Evolutionary conservation across 2,888 invertebrate species (phyloP), one percentile per base, ranked within the genome.

Genomic region (Eremobia ochroleuca): DNA sequence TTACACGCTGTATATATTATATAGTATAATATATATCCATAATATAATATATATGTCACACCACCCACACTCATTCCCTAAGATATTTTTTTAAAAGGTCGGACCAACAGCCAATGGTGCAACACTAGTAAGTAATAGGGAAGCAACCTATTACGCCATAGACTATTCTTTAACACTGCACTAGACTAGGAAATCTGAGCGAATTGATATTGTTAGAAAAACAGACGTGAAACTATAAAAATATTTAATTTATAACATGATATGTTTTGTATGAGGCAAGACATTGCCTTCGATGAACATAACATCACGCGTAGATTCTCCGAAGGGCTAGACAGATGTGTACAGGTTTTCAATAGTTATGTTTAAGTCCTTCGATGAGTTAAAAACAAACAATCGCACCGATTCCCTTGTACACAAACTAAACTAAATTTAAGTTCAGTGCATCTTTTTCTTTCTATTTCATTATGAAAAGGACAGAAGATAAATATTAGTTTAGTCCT

Each of bases 121-220:
- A 28, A 82, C 62, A 71, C 49, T 28, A 64, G 62, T 75, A 28
- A 61, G 52, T 79, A 82, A 82, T 79, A 76, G 34, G 82, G 77
- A 79, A 82, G 77, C 43, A 55, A 68, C 77, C 79, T 25, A 76
- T 79, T 82, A 82, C 49, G 28, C 43, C 31, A 46, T 59, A 43
- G 58, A 68, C 21, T 43, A 76, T 62, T 68, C 58, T 64, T 76
- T 82, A 82, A 68, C 77, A 59, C 49, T 64, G 58, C 43, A 64
- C 34, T 40, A 28, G 40, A 67, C 25, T n/a, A 43, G 65, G 21
- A 74, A 74, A 66, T 46, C 34, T 13, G 4, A 55, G 8, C 11
- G 5, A 62, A 55, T 25, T 46, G 34, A 52, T 80, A 18, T 52
- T 61, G 68, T 46, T 18, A 46, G 2, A n/a, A 52, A 80, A 46